Evolutionary conservation across 2,888 invertebrate species (phyloP), one percentile per base, ranked within the genome.

Genomic region (Synanthedon myopaeformis): DNA sequence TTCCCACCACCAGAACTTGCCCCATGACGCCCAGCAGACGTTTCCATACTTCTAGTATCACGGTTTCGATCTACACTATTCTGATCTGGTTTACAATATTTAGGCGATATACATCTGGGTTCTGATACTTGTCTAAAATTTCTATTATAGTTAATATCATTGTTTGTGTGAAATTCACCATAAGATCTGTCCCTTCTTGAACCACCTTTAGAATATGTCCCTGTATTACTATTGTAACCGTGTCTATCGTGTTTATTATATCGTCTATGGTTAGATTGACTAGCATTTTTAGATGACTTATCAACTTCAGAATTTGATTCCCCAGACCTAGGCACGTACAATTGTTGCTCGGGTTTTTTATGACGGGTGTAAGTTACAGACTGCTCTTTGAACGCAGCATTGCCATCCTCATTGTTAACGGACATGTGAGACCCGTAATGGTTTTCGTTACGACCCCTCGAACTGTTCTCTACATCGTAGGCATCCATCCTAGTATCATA

Each of bases 1-100:
- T 93, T 93, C 4, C 90, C 85, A 35, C 23, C 23, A 57, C 82
- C 82, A 51, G 78, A 65, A 35, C 79, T 76, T 51, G 80, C 65
- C 59, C 76, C 71, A 19, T 84, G 76, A 51, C 82, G 69, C 17
- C 82, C 83, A 54, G 87, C 84, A 59, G 88, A 84, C 42, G 91
- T 91, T 72, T 93, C 93, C 71, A 92, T 91, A 70, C 93, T 93
- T 63, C 92, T 89, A 53, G 92, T 91, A 62, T 93, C 93, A 63
- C 92, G 82, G 62, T 88, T 89, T 62, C 90, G 79, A 64, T 89
- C 89, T 54, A 70, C 70, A 67, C 70, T 79, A 62, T 79, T 83
- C 57, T 80, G 72, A 54, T 88, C 86, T 62, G 82, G 70, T 55
- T 66, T 59, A 65, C 62, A 59, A 57, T 77, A 76, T 59, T 73